Evolutionary conservation across 2,888 invertebrate species (phyloP), one percentile per base, ranked within the genome.

Genomic region (Frankliniella intonsa): DNA sequence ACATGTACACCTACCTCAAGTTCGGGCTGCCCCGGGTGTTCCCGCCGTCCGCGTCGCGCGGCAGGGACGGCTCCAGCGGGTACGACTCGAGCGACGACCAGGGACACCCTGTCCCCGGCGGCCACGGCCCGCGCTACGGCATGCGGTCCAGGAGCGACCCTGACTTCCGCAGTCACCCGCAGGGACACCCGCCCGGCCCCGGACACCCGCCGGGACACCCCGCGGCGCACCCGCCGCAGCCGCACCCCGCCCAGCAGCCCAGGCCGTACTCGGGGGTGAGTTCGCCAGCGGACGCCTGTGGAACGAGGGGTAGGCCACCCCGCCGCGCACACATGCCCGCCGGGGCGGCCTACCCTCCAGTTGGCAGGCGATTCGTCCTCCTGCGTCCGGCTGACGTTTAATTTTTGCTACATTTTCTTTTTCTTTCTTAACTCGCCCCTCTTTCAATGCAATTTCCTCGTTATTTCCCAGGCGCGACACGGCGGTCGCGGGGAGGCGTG

Each of bases 1-100:
- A 97, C 87, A 96, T 97, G 92, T 96, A 96, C 88, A 96, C 97
- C 38, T 97, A 97, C 88, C 90, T 97, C 84, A 97, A 97, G 88
- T 97, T 97, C 86, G 97, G 97, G 0, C 90, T 97, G 82, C 97
- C 97, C 0, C 91, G 97, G 82, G 97, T 97, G 3, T 93, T 97
- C 87, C 96, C 97, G 51, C 96, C 96, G 14, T 94, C 94, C 86
- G 62, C 93, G 93, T 85, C 93, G 93, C 85, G 92, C 91, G 87
- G 87, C 84, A 90, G 94, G 81, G 96, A 96, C 86, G 96, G 95
- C 0, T 95, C 95, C n/a, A 96, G 96, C 84, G 96, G 97, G 17
- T 96, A 97, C 88, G 96, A 97, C 87, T 96, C 96, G 86, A 96
- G 96, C 83, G 96, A 97, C 88, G 91, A 91, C 85, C 69, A 76